A percentile compares a stretch with the other conserved stretches of the same genome.
phyloP scores from a whole-genome alignment of 2,888 invertebrate genomes.

The Leucoma salicis region DNA sequence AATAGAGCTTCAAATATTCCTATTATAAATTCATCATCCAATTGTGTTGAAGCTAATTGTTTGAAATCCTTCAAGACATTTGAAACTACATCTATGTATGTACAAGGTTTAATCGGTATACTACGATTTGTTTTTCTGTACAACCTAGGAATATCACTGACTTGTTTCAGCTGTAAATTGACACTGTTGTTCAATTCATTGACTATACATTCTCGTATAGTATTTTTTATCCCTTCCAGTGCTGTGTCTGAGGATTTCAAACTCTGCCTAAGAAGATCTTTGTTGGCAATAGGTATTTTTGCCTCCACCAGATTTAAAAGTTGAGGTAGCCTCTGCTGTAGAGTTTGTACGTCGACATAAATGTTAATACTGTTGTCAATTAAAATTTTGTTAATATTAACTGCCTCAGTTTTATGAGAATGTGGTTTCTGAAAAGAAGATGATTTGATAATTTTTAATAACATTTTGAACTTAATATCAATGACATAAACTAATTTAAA shows the following conservation, averaged over 20 bases:
- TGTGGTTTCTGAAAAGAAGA: constrained; percentile 54
- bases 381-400: constrained; percentile 56
- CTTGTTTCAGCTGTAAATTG: constrained; percentile 87
- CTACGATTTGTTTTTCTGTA: constrained; percentile 96
- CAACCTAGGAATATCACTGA: constrained; percentile 95
- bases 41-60: constrained; percentile 60
- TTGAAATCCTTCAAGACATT: constrained; percentile 84
- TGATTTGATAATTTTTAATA: too few relatives aligned
- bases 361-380: constrained; percentile 67
- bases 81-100: constrained; percentile 87
- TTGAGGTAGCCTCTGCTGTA: constrained; percentile 54
- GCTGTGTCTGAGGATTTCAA: constrained; percentile 50
- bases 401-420: constrained; percentile 50
- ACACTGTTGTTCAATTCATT: constrained; percentile 67
- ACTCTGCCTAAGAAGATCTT: constrained; percentile 51
- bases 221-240: constrained; percentile 49
- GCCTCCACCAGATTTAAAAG: constrained; percentile 51
- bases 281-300: constrained; percentile 50
- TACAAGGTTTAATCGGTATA: constrained; percentile 89
- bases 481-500: background rate
- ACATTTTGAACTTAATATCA: background rate
- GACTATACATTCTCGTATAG: constrained; percentile 65
- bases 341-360: constrained; percentile 55
- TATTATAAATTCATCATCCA: constrained; percentile 58
- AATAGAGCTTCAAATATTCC: constrained; percentile 65